Evolutionary conservation across 2,888 invertebrate species (phyloP).

Genomic region (Eupeodes latifasciatus): DNA sequence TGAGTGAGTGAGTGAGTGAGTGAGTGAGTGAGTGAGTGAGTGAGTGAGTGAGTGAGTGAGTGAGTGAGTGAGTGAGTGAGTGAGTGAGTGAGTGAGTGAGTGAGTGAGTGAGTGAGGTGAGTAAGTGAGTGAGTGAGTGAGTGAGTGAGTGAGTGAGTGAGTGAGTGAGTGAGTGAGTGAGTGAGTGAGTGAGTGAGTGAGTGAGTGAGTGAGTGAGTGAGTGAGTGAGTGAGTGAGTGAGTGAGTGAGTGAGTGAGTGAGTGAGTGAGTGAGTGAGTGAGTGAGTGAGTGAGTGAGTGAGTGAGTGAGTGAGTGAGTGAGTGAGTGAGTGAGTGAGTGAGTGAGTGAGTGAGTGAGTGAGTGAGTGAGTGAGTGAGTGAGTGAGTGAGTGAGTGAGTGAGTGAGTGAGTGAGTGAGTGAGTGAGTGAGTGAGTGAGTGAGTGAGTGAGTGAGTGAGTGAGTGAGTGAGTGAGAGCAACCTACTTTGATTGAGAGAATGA

Average conservation of each 20-base stretch:
- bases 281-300: slow-evolving; percentile 13
- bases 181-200: slow-evolving; percentile 7
- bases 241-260: slow-evolving; percentile 3
- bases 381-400: slow-evolving; percentile 1
- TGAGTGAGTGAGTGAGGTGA: slow-evolving; percentile 1
- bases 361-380: background rate
- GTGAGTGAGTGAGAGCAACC: background rate
- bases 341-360: slow-evolving; percentile 8
- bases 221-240: slow-evolving; percentile 9
- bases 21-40: slow-evolving; percentile 13
- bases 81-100: too few species aligned
- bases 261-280: too few species aligned
- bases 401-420: slow-evolving; percentile 1
- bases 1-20: slow-evolving; percentile 13
- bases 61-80: slow-evolving; percentile 9
- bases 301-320: slow-evolving; percentile 9
- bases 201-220: too few species aligned
- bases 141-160: too few species aligned
- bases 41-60: background rate
- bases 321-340: slow-evolving; percentile 12
- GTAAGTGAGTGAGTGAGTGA: slow-evolving; percentile 6
- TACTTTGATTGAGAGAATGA: slow-evolving; percentile 80
- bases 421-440: slow-evolving; percentile 1
- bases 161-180: slow-evolving; percentile 8
- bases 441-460: slow-evolving; percentile 1